Conservation (phyloP, 2,113 vertebrate species). For the Polypterus bichir region DNA sequence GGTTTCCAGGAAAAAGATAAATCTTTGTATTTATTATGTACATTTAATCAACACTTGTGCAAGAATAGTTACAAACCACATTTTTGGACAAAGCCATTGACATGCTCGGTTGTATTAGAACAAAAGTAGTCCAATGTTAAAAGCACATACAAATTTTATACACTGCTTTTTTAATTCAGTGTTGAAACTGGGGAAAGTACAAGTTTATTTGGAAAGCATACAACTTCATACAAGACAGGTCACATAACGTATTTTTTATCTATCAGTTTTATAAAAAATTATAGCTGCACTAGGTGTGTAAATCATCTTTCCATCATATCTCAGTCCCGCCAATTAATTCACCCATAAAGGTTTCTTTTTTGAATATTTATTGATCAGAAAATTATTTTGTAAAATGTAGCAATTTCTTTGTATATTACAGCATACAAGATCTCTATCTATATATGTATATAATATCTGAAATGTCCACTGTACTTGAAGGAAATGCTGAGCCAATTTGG, state of each 20-base stretch:
- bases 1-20: background rate
- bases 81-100: constrained; percentile 25
- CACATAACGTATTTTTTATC: constrained; percentile 15
- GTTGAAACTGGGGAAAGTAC: background rate
- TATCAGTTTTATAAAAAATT: constrained; percentile 6
- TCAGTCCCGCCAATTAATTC: background rate
- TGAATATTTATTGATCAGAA: constrained; percentile 9
- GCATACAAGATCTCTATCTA: constrained; percentile 9
- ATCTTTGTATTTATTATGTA: constrained; percentile 1
- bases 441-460: constrained; percentile 26
- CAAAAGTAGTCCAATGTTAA: constrained; percentile 37
- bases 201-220: background rate
- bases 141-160: constrained; percentile 28
- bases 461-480: constrained; percentile 39
- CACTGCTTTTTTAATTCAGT: constrained; percentile 13
- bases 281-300: constrained; percentile 31
- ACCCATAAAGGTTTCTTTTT: constrained; percentile 21
- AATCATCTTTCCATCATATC: constrained; percentile 5
- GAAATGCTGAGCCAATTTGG: constrained; percentile 39
- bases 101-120: constrained; percentile 31
- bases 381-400: constrained; percentile 16
- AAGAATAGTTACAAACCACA: constrained; percentile 34
- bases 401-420: constrained; percentile 34
- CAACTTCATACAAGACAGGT: background rate
- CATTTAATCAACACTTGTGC: constrained; percentile 31